Evolutionary conservation across 37 sponge, comb jelly and placozoan species (phyloP), one percentile per base, ranked within the genome.

Genomic region (Ephydatia muelleri): DNA sequence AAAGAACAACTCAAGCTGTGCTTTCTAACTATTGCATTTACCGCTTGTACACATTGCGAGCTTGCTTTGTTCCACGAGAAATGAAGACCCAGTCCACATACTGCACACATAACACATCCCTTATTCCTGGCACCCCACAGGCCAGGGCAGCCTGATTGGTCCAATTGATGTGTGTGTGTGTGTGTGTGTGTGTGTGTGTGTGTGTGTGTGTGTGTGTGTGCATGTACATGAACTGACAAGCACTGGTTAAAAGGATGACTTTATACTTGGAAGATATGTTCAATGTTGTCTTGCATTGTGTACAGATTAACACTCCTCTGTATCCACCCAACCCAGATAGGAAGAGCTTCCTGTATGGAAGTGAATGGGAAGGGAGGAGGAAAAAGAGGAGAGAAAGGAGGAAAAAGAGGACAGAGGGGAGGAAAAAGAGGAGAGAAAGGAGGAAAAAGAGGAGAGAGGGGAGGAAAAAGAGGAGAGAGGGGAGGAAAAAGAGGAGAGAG

Each of bases 21-120:
- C 57, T 57, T 57, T 34, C 23, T 0, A 9, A 31, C 11, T 75
- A 5, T 33, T 8, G 38, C 1, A 31, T n/a, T 71, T 85, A 89
- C 93, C 77, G 85, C 37, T 81, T 81, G 79, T 88, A 92, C 0
- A 65, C 43, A 33, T 32, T 43, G 57, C 93, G 81, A 29, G 83
- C 83, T 34, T 68, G 35, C 65, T 70, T 70, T 38, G 86, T 72
- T 25, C 90, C 90, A 29, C 37, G 68, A 19, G 39, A 31, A 23
- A 48, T 57, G 23, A 47, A 49, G 13, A 72, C 36, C 93, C 93
- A 89, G 26, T 92, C 93, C 48, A 92, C 33, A 70, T 86, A 92
- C 66, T 38, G 39, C 9, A 67, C 6, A 28, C 49, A 72, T 67
- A 92, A 33, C n/a, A 39, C 72, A 2, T 75, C 74, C 28, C 22